Base-by-base conservation (phyloP, 2,888 invertebrate genomes). In the Mesoligia furuncula region DNA sequence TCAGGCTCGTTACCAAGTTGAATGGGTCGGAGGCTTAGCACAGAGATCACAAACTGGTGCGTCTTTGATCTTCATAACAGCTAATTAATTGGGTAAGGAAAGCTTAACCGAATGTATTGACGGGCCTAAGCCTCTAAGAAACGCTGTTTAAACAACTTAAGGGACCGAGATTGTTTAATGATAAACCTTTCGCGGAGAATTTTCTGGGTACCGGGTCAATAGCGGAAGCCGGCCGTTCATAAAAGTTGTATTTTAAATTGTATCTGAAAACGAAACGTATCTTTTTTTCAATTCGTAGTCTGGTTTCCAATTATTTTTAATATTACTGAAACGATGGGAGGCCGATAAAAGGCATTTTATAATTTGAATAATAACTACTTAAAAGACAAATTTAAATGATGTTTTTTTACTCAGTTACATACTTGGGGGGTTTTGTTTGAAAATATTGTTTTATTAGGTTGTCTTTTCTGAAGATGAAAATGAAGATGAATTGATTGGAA, bases 41-140 rank as follows among this genome's bases (percentile, higher is more conserved):
- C 89, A 88, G 90, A 90, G 92, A 93, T 94, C 90, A 89, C 90
- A 91, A 94, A 93, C 93, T 92, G 91, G 88, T 90, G 91, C 89
- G 89, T 91, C 95, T 95, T 95, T 95, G 95, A 96, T 96, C 95
- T 94, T 94, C 92, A 94, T 93, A 93, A 94, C 93, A 92, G 93
- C 94, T 95, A 95, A 95, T 95, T 95, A 95, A 95, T 95, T 94
- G 93, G 92, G 93, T 92, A 90, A 93, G 91, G 92, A 93, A 93
- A 93, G 92, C 93, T 95, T 94, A 94, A 92, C 91, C 86, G 90
- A 91, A 91, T 91, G 91, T 93, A 94, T 94, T 93, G 95, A 94
- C 92, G 92, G 92, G 88, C 84, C 85, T 83, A 86, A 89, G 87
- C 87, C 85, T 84, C 86, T 78, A 85, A 85, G 85, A 81, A 86